These are phyloP conservation scores for Hemiprocne comata DNA, from an alignment of 2,113 vertebrate species.

Conservation along the genomic window DNA sequence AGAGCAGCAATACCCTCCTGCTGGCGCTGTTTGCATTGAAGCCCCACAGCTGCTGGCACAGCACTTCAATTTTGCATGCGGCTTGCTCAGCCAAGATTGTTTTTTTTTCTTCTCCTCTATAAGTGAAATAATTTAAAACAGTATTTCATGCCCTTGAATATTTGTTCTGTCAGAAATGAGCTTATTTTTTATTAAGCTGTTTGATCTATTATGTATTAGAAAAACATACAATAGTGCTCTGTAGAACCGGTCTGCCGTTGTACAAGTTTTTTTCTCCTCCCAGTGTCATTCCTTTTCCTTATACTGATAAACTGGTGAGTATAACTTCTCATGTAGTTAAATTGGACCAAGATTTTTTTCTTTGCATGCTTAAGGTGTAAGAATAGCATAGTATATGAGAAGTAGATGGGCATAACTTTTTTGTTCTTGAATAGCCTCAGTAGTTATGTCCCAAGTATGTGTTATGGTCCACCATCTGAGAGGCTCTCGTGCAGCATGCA, in stretches of 20 bases:
- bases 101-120: background rate
- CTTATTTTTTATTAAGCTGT: constrained; percentile 20
- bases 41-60: background rate
- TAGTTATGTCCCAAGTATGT: fast-evolving
- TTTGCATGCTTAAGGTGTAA: background rate
- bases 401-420: background rate
- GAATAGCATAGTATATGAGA: background rate
- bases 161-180: background rate
- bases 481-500: background rate
- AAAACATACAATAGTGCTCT: background rate
- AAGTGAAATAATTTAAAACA: constrained; percentile 17
- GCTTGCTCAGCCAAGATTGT: background rate
- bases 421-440: background rate
- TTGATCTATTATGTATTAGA: background rate
- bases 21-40: background rate
- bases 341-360: background rate
- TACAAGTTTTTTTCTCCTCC: background rate
- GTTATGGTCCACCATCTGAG: background rate
- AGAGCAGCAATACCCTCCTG: background rate
- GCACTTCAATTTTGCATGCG: background rate
- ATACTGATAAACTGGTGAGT: background rate
- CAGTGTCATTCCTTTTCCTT: background rate
- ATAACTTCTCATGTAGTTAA: background rate
- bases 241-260: background rate
- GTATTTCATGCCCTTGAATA: constrained; percentile 10